Conservation (phyloP, 2,113 vertebrate species). For the Pristiophorus japonicus region DNA sequence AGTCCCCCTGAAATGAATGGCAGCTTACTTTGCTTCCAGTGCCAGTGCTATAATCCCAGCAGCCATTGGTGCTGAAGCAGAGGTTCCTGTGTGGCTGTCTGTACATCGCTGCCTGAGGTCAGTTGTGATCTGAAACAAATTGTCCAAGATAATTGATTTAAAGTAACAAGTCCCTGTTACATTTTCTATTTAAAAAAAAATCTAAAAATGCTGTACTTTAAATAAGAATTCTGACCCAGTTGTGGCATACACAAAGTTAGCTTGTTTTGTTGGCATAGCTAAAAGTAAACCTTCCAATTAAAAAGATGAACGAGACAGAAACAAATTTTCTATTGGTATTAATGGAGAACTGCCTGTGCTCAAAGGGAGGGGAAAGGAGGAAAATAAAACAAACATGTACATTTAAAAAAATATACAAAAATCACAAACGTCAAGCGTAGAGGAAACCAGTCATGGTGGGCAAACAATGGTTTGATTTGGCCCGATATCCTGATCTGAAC, state of each 20-base stretch:
- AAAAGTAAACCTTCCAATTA: background rate
- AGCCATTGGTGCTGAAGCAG: conserved; percentile 95
- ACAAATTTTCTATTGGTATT: background rate
- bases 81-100: conserved; percentile 96
- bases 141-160: background rate
- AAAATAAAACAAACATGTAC: background rate
- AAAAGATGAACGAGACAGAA: background rate
- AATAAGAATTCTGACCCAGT: background rate
- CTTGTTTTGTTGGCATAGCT: background rate
- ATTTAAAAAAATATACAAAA: background rate
- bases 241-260: background rate
- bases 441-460: background rate
- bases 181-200: background rate
- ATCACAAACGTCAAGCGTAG: background rate
- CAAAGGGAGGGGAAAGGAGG: background rate
- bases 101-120: conserved; percentile 95
- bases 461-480: background rate
- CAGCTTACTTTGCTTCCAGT: conserved; percentile 96
- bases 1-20: background rate
- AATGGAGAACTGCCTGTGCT: background rate
- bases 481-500: background rate
- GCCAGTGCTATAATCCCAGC: conserved; percentile 95
- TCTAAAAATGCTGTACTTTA: background rate
- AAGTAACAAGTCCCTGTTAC: background rate
- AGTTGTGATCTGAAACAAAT: conserved; percentile 78